Conservation (phyloP, 2,888 invertebrate species). For the Lissonota sp. region DNA sequence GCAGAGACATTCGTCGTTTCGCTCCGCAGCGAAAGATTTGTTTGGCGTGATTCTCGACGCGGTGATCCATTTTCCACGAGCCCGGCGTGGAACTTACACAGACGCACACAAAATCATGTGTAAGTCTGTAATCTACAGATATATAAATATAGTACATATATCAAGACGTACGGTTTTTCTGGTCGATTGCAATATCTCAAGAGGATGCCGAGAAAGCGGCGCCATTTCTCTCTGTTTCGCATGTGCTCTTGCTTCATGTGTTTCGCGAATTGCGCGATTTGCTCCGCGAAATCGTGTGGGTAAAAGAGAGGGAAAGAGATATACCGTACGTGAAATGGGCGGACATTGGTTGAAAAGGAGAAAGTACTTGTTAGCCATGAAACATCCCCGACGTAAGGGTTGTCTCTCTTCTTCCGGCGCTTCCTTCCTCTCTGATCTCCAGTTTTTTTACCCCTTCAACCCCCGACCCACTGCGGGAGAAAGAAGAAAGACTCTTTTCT, state of each 20-base stretch:
- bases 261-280: slow-evolving; percentile 52
- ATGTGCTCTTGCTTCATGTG: slow-evolving; percentile 18
- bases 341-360: slow-evolving; percentile 50
- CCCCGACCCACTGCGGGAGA: not conserved
- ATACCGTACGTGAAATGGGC: slow-evolving; percentile 42
- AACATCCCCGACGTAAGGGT: slow-evolving; percentile 39
- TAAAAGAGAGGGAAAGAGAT: not conserved
- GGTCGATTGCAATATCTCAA: slow-evolving; percentile 64
- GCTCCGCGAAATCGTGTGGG: slow-evolving; percentile 19
- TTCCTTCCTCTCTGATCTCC: slow-evolving; percentile 27
- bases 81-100: slow-evolving; percentile 29
- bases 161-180: slow-evolving; percentile 49
- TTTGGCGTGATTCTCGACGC: slow-evolving; percentile 62
- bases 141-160: slow-evolving; percentile 20
- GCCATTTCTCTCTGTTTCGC: slow-evolving; percentile 50
- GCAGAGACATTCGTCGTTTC: slow-evolving; percentile 51
- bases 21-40: slow-evolving; percentile 47
- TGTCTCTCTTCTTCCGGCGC: slow-evolving; percentile 13
- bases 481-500: slow-evolving; percentile 14
- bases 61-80: slow-evolving; percentile 56
- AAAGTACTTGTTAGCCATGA: slow-evolving; percentile 55
- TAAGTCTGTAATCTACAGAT: not conserved
- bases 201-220: slow-evolving; percentile 56
- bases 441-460: slow-evolving; percentile 14
- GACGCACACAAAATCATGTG: slow-evolving; percentile 9